phyloP scores from a whole-genome alignment of 1,140 invertebrate species.

The Bombus pyrosoma region DNA sequence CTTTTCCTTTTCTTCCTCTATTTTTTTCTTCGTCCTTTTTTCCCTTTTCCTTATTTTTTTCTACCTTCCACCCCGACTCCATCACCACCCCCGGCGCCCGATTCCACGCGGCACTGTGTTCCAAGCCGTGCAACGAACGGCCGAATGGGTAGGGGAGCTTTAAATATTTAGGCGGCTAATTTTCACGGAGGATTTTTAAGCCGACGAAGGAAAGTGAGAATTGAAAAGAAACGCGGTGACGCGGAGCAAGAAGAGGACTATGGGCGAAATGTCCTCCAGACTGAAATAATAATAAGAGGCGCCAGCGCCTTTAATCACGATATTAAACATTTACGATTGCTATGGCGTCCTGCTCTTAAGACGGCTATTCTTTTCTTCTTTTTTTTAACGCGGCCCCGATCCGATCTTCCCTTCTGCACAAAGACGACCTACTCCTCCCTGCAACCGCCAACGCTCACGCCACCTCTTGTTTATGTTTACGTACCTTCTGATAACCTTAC shows the following conservation, averaged over 20 bases:
- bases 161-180: constrained; percentile 82
- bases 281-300: constrained; percentile 82
- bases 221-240: constrained; percentile 78
- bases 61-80: neutral
- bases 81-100: neutral
- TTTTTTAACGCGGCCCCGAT: constrained; percentile 66
- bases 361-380: constrained; percentile 44
- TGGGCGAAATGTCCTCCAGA: constrained; percentile 79
- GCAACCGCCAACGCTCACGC: constrained; percentile 20
- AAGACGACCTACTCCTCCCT: constrained; percentile 39
- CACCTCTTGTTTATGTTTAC: constrained; percentile 64
- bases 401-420: constrained; percentile 67
- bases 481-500: constrained; percentile 63
- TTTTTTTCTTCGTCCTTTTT: neutral
- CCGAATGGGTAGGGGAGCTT: constrained; percentile 59
- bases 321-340: constrained; percentile 83
- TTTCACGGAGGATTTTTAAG: constrained; percentile 79
- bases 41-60: constrained; percentile 12
- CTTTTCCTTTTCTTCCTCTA: constrained; percentile 15
- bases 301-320: constrained; percentile 82
- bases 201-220: constrained; percentile 75
- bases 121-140: constrained; percentile 13
- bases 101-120: neutral
- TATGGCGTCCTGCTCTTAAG: constrained; percentile 66
- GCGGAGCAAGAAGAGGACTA: constrained; percentile 57